Conservation (phyloP, 92 coral and sea anemone species). For the Galaxea fascicularis region DNA sequence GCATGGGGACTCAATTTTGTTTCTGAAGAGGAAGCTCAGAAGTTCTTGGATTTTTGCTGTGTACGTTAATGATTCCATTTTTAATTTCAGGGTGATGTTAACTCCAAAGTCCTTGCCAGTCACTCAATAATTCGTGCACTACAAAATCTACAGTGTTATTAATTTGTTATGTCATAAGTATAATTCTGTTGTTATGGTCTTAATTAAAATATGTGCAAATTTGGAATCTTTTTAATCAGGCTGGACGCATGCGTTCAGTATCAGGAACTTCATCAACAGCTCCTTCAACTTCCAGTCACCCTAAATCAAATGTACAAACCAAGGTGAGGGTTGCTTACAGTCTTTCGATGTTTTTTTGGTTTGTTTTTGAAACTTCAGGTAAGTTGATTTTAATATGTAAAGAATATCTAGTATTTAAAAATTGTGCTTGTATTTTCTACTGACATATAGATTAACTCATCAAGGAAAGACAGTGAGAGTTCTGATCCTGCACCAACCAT, state of each 20-base stretch:
- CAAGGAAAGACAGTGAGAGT: conserved; percentile 37
- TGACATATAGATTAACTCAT: background rate
- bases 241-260: conserved; percentile 79
- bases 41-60: conserved; percentile 91
- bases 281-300: conserved; percentile 27
- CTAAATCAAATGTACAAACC: conserved; percentile 20
- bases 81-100: too few relatives aligned
- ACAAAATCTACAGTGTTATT: background rate
- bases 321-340: background rate
- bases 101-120: too few relatives aligned
- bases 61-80: conserved; percentile 54
- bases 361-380: background rate
- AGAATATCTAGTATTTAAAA: too few relatives aligned
- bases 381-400: too few relatives aligned
- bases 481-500: conserved; percentile 49
- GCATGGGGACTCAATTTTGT: conserved; percentile 98
- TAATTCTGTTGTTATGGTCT: background rate
- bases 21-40: conserved; percentile 95
- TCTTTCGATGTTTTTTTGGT: background rate
- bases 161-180: background rate
- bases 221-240: conserved; percentile 34
- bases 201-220: too few relatives aligned
- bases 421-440: background rate
- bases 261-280: conserved; percentile 73
- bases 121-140: too few relatives aligned